phyloP scores from a whole-genome alignment of 2,888 invertebrate genomes.

The Sclerodermus sp. region DNA sequence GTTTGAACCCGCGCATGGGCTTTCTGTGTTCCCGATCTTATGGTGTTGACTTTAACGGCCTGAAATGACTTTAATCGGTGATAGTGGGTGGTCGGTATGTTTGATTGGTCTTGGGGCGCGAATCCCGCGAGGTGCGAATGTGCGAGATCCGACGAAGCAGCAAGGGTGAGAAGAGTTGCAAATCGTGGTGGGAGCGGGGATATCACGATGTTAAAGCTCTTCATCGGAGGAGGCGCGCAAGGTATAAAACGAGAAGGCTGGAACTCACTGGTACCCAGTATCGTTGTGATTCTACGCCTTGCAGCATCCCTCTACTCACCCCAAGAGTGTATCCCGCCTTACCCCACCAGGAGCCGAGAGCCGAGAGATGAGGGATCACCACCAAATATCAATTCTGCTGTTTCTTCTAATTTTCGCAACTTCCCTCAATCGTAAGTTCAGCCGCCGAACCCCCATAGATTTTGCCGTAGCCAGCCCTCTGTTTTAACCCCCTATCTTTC shows the following conservation, averaged over 20 bases:
- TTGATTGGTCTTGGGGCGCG: too few relatives aligned
- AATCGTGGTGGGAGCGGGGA: slow-evolving; percentile 14
- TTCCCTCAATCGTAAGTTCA: slow-evolving; percentile 41
- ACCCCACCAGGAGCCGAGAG: not conserved
- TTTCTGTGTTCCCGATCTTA: too few relatives aligned
- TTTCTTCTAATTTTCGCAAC: slow-evolving; percentile 34
- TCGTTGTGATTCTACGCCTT: slow-evolving; percentile 24
- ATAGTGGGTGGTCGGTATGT: too few relatives aligned
- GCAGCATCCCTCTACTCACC: not conserved
- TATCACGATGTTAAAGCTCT: slow-evolving; percentile 1
- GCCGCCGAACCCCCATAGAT: slow-evolving; percentile 1
- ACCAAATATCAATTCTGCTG: slow-evolving; percentile 24
- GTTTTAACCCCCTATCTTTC: too few relatives aligned
- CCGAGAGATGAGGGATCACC: slow-evolving; percentile 31
- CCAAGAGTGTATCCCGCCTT: not conserved
- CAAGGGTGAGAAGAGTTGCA: slow-evolving; percentile 8
- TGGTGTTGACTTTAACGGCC: too few relatives aligned
- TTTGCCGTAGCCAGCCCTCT: too few relatives aligned
- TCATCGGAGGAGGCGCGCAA: slow-evolving; percentile 11
- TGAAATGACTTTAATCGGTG: too few relatives aligned
- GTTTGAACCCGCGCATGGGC: too few relatives aligned
- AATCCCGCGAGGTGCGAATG: too few relatives aligned
- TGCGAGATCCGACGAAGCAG: not conserved
- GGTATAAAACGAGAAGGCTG: slow-evolving; percentile 45
- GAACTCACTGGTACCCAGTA: slow-evolving; percentile 40